A percentile compares a stretch with the other conserved stretches of the same genome.
Evolutionary conservation across 2,113 vertebrate genomes (phyloP).

Genomic region (Cervus canadensis): DNA sequence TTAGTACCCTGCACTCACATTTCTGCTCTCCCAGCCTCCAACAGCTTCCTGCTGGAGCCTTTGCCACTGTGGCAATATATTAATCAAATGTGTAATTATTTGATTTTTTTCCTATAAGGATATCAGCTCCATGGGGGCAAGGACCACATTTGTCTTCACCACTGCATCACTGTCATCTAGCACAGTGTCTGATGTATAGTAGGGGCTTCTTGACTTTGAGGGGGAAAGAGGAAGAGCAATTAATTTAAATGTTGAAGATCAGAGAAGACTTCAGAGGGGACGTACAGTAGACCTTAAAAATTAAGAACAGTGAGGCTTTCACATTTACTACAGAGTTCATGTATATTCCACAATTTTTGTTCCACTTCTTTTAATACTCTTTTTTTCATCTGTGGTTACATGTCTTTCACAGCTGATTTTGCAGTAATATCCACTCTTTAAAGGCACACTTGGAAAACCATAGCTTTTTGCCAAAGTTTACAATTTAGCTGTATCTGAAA

Average conservation of each 20-base stretch:
- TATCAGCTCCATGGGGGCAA: neutral
- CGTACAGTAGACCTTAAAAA: neutral
- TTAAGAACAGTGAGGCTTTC: neutral
- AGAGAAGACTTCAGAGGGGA: neutral
- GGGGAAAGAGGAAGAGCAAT: neutral
- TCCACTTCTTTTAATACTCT: neutral
- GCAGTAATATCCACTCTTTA: neutral
- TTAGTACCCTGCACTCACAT: neutral
- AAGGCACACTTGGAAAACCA: neutral
- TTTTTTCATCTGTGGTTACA: neutral
- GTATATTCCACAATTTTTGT: neutral
- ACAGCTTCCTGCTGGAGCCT: neutral
- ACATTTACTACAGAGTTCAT: neutral
- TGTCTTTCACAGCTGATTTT: neutral
- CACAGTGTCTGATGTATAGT: neutral
- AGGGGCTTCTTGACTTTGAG: neutral
- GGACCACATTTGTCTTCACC: neutral
- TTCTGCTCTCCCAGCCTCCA: neutral
- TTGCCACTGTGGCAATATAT: neutral
- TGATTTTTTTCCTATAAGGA: neutral
- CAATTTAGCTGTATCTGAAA: neutral
- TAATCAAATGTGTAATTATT: neutral
- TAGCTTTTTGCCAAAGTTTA: neutral
- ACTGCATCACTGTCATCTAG: neutral
- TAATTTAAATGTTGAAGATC: neutral